Conservation (phyloP, 64 coral and sea anemone species). For the Porites lutea region DNA sequence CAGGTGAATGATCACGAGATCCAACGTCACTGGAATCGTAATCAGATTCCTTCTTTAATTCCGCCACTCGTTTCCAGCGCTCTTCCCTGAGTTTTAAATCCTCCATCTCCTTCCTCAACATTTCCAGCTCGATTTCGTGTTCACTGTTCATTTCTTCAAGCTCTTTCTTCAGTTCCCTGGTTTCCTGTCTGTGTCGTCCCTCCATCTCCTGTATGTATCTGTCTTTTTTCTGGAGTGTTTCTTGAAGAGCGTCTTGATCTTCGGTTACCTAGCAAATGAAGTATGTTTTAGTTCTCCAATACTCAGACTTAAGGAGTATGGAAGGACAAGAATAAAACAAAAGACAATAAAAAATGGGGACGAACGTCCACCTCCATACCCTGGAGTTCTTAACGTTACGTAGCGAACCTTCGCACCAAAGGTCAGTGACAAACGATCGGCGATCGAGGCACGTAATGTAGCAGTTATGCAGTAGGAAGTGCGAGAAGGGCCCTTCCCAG, state of each 20-base stretch:
- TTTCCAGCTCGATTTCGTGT: slow-evolving; percentile 74
- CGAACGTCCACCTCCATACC: too few species aligned
- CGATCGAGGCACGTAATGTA: too few species aligned
- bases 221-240: slow-evolving; percentile 73
- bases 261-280: slow-evolving; percentile 55
- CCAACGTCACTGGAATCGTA: slow-evolving; percentile 1
- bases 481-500: too few species aligned
- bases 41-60: slow-evolving; percentile 32
- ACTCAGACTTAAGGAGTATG: too few species aligned
- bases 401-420: too few species aligned
- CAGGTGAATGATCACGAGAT: slow-evolving; percentile 39
- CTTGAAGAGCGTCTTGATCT: slow-evolving; percentile 77
- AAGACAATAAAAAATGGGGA: too few species aligned
- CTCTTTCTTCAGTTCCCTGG: slow-evolving; percentile 70
- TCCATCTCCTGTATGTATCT: slow-evolving; percentile 81
- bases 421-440: too few species aligned
- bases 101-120: slow-evolving; percentile 79
- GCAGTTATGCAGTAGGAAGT: too few species aligned
- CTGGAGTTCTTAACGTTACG: too few species aligned
- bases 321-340: too few species aligned
- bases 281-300: too few species aligned
- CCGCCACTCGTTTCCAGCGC: slow-evolving; percentile 41
- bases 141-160: slow-evolving; percentile 82
- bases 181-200: slow-evolving; percentile 58
- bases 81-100: slow-evolving; percentile 52